Conservation (phyloP, 2,888 invertebrate genomes). For the Perizoma flavofasciatum region DNA sequence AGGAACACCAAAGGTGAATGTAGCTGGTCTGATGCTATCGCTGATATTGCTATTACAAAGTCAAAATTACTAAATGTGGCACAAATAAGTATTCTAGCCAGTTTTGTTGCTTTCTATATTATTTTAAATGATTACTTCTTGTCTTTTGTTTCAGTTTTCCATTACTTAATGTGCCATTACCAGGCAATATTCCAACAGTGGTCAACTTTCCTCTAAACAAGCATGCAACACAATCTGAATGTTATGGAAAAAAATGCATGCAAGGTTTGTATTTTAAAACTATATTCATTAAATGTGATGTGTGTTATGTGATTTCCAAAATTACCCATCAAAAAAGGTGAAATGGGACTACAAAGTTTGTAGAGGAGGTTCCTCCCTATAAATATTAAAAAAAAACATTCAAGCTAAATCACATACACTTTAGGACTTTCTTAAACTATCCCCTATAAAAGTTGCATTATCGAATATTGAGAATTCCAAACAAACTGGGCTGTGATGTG, state of each 20-base stretch:
- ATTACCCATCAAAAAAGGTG: no score
- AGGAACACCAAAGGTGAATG: neutral
- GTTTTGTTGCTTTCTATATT: no score
- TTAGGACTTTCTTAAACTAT: no score
- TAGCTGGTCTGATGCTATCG: neutral
- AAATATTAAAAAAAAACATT: no score
- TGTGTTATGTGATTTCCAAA: neutral
- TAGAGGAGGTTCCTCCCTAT: no score
- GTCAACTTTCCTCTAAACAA: slow-evolving; percentile 78
- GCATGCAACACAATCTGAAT: slow-evolving; percentile 46
- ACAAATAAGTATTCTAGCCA: neutral
- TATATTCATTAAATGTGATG: neutral
- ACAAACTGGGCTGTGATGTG: no score
- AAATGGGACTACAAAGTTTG: no score
- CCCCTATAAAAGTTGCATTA: no score
- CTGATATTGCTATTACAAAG: neutral
- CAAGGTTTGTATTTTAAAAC: slow-evolving; percentile 46
- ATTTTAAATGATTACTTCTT: neutral
- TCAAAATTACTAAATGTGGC: no score
- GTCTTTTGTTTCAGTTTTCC: slow-evolving; percentile 88
- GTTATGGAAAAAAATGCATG: slow-evolving; percentile 53
- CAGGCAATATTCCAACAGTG: slow-evolving; percentile 93
- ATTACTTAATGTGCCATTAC: slow-evolving; percentile 92
- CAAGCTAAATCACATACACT: no score
- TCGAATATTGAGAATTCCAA: no score